These are phyloP conservation scores for Carcharodon carcharias DNA, from an alignment of 2,797 vertebrate species.

Conservation along the genomic window DNA sequence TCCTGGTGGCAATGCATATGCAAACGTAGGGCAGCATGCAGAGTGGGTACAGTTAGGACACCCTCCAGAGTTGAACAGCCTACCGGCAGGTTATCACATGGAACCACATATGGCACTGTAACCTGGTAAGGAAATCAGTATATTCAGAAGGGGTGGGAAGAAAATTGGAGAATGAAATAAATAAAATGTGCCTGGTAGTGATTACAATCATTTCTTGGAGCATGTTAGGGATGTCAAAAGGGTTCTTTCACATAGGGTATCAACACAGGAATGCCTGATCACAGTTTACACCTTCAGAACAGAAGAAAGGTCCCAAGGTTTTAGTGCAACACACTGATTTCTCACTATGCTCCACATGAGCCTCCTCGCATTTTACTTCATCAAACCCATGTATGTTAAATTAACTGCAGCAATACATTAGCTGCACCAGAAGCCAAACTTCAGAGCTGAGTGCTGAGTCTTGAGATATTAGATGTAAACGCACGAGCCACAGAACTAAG, in stretches of 20 bases:
- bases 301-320: not conserved
- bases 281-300: not conserved
- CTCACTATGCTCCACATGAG: not conserved
- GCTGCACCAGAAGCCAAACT: not conserved
- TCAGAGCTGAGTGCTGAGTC: not conserved
- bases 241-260: not conserved
- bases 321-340: not conserved
- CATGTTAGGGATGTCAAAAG: not conserved
- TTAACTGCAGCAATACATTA: not conserved
- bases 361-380: not conserved
- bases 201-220: not conserved
- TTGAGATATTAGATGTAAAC: not conserved
- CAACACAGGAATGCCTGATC: not conserved
- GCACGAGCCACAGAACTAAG: not conserved
- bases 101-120: not conserved
- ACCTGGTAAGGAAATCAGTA: not conserved
- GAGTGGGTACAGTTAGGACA: not conserved
- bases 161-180: not conserved
- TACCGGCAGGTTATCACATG: not conserved
- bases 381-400: not conserved
- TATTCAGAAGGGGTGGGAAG: not conserved
- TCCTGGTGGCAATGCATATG: not conserved
- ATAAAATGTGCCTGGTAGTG: not conserved
- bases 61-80: not conserved
- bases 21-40: not conserved